Conservation (phyloP, 1,140 invertebrate species). For the Nasonia giraulti region DNA sequence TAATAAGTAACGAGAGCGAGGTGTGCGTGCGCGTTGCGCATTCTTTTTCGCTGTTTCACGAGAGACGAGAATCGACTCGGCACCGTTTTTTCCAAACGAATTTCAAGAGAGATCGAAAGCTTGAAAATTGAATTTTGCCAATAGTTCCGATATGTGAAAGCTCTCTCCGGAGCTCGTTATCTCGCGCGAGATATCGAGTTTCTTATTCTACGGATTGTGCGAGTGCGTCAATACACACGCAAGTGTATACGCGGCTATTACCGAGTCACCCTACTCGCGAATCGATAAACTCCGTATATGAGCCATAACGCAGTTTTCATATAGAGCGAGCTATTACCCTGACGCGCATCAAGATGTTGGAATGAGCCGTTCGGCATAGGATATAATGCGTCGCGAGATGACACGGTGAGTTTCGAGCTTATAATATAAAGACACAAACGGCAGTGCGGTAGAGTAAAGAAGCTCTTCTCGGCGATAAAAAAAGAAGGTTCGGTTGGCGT, state of each 20-base stretch:
- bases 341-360: background rate
- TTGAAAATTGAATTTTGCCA: too few relatives aligned
- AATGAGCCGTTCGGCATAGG: background rate
- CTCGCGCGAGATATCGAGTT: background rate
- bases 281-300: conserved; percentile 12
- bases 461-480: background rate
- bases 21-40: background rate
- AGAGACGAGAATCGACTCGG: too few relatives aligned
- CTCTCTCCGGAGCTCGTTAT: background rate
- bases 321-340: background rate
- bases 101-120: too few relatives aligned
- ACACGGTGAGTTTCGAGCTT: background rate
- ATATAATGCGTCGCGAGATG: too few relatives aligned
- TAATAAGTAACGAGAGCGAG: background rate
- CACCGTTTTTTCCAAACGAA: too few relatives aligned
- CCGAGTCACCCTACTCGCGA: background rate
- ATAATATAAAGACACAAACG: background rate
- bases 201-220: background rate
- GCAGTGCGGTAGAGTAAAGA: background rate
- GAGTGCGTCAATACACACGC: background rate
- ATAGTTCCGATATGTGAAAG: background rate
- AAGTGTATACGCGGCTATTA: background rate
- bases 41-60: too few relatives aligned
- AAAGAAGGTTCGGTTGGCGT: too few relatives aligned
- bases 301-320: background rate